Base-by-base conservation (phyloP, 1,140 invertebrate genomes). In the Pseudachorutes palmiensis region DNA sequence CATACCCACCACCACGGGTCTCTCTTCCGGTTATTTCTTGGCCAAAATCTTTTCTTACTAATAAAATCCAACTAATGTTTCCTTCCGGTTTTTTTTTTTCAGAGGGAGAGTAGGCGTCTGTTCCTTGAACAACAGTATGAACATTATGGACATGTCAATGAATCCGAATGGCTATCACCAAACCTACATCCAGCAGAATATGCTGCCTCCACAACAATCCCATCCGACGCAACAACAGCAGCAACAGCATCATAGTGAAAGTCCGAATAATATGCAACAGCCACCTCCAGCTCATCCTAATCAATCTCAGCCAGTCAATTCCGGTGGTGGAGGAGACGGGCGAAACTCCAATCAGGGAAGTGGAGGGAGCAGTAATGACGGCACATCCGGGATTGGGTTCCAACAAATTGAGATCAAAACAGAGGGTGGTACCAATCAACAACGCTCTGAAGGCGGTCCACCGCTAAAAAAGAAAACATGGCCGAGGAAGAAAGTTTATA, bases 101-200 rank as follows among this genome's bases (percentile, higher is more conserved):
- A 70, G 69, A 70, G 26, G 36, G 64, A 67, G 65, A 49, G 62
- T 57, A 70, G 65, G 33, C 59, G 33, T 48, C 33, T 62, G 63
- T 41, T 51, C 58, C 31, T 32, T 61, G 26, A 29, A 30, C 19
- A 55, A 70, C 72, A 73, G 65, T 71, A 73, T 73, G 72, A 73
- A 73, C 68, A 71, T 73, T 66, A 74, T 74, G 70, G 72, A 74
- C 68, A 74, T 74, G 72, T 74, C 72, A 57, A 74, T 74, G 72
- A 74, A 74, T 71, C 72, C 72, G 48, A 74, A 74, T 55, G 72
- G 72, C 62, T 74, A 74, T 62, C 72, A 74, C 58, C 72, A 74
- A 62, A 70, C 72, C 22, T 74, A 74, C 48, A 57, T 74, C 19
- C 65, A 67, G 41, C 70, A 65, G 51, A 70, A 68, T 36, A 74